Evolutionary conservation across 2,797 vertebrate genomes (phyloP).

Genomic region (Gambusia yucatana): DNA sequence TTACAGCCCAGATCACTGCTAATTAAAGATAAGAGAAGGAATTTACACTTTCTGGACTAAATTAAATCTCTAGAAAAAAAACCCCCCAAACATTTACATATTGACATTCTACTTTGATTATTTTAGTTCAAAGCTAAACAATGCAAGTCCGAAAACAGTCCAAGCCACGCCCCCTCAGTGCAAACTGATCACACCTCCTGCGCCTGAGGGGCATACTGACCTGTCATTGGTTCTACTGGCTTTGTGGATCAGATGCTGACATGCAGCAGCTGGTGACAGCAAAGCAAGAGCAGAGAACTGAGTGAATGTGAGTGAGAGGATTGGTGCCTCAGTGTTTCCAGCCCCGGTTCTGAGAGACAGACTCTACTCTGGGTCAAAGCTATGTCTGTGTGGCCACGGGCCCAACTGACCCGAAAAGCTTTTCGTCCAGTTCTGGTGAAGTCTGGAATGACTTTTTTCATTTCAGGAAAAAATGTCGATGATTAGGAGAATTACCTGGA

Average conservation of each 20-base stretch:
- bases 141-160: too few relatives aligned
- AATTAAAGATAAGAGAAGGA: too few relatives aligned
- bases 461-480: neutral
- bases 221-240: neutral
- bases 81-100: too few relatives aligned
- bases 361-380: neutral
- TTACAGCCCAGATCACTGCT: too few relatives aligned
- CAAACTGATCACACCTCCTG: neutral
- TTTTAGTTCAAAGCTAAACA: too few relatives aligned
- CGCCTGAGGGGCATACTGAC: neutral
- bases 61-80: too few relatives aligned
- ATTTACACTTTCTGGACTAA: too few relatives aligned
- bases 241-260: neutral
- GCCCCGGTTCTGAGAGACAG: neutral
- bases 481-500: neutral
- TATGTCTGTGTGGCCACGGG: neutral
- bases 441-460: neutral
- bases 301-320: neutral
- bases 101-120: too few relatives aligned
- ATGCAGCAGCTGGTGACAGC: neutral
- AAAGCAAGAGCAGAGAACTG: neutral
- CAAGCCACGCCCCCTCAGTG: neutral
- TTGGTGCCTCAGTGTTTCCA: neutral
- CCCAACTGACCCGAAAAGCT: neutral
- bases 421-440: neutral